Percentiles rank a stretch among this genome's conserved stretches.
Conservation (phyloP, 2,797 vertebrate species). For the Catharus ustulatus region DNA sequence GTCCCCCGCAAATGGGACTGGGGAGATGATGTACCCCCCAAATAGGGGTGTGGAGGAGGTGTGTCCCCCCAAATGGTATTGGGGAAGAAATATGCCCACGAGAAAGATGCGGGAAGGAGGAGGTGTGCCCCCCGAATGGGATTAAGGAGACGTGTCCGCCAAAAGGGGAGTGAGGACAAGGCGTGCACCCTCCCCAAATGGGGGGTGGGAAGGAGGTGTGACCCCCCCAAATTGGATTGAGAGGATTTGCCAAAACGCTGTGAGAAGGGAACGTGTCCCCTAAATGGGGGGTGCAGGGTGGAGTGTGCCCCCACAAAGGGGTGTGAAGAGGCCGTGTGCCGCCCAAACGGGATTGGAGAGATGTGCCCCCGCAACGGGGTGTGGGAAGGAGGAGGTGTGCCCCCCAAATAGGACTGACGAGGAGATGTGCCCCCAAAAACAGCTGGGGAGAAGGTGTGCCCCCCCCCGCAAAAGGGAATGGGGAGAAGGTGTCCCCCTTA, state of each 20-base stretch:
- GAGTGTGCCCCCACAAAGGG: not conserved
- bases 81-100: not conserved
- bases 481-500: not conserved
- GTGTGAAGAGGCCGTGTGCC: not conserved
- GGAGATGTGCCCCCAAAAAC: not conserved
- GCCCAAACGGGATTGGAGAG: not conserved
- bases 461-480: not conserved
- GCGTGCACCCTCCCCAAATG: not conserved
- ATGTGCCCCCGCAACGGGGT: not conserved
- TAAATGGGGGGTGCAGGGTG: not conserved
- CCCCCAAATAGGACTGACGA: not conserved
- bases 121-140: not conserved
- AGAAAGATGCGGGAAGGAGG: not conserved
- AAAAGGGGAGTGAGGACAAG: not conserved
- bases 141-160: not conserved
- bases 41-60: not conserved
- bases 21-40: too few relatives aligned
- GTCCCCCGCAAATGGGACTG: too few relatives aligned
- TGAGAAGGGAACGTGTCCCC: not conserved
- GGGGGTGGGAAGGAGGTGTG: not conserved
- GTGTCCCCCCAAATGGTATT: too few relatives aligned
- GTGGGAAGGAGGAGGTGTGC: not conserved
- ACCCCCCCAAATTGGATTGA: not conserved
- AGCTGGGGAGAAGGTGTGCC: fast-evolving
- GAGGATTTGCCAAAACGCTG: not conserved